Evolutionary conservation across 2,797 vertebrate genomes (phyloP).

Genomic region (Poecilia velifera): DNA sequence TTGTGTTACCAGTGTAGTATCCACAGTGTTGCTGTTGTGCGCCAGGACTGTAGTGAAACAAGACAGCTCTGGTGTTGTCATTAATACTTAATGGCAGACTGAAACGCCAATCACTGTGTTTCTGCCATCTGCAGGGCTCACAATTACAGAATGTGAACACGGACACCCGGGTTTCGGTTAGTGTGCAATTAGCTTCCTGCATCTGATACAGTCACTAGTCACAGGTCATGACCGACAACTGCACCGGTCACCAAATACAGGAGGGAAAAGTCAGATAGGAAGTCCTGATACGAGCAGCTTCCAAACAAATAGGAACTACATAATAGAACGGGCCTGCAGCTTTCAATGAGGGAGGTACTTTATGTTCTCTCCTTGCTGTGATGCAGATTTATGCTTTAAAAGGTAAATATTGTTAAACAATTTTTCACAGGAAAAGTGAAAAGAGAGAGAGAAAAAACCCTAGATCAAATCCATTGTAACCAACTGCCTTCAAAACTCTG

Average conservation of each 20-base stretch:
- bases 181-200: slow-evolving; percentile 63
- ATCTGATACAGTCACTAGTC: slow-evolving; percentile 71
- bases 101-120: slow-evolving; percentile 62
- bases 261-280: slow-evolving; percentile 19
- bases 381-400: background rate
- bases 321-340: background rate
- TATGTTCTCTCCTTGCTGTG: background rate
- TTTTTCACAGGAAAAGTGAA: background rate
- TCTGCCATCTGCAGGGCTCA: slow-evolving; percentile 58
- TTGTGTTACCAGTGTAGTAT: slow-evolving; percentile 25
- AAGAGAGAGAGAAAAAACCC: background rate
- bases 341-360: background rate
- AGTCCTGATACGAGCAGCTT: slow-evolving; percentile 7
- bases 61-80: slow-evolving; percentile 68
- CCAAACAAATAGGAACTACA: slow-evolving; percentile 9
- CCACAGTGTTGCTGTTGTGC: slow-evolving; percentile 33
- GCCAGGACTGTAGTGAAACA: slow-evolving; percentile 61
- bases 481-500: background rate
- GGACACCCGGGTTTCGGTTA: slow-evolving; percentile 61
- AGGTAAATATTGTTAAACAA: background rate
- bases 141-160: slow-evolving; percentile 74
- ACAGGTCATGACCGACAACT: slow-evolving; percentile 65
- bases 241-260: slow-evolving; percentile 44
- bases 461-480: background rate
- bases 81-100: slow-evolving; percentile 75